A percentile compares a stretch with the other conserved stretches of the same genome.
Evolutionary conservation across 2,888 invertebrate species (phyloP).

Genomic region (Adelphocoris suturalis): DNA sequence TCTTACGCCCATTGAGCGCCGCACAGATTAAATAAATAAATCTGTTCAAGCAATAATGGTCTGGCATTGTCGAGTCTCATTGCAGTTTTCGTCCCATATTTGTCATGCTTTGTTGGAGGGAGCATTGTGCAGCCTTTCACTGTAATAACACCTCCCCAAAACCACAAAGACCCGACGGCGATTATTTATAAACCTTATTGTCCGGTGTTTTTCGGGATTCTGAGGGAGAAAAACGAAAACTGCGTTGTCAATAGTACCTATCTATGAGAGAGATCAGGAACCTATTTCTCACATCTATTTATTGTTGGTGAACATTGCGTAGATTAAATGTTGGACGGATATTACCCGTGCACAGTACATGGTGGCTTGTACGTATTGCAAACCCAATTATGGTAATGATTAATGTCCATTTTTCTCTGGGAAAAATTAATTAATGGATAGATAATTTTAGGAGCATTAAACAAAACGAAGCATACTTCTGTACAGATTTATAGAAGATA

Average conservation of each 20-base stretch:
- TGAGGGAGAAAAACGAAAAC: not conserved
- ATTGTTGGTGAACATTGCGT: not conserved
- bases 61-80: constrained; percentile 73
- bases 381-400: no score
- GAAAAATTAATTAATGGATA: no score
- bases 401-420: no score
- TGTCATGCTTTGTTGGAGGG: constrained; percentile 73
- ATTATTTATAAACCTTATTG: constrained; percentile 72
- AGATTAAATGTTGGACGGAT: no score
- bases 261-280: not conserved
- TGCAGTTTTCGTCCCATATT: constrained; percentile 73
- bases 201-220: constrained; percentile 4
- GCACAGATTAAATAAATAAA: constrained; percentile 73
- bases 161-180: constrained; percentile 69
- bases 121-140: constrained; percentile 71
- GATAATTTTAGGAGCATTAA: no score
- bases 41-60: constrained; percentile 72
- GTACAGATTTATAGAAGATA: no score
- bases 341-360: no score
- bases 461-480: no score
- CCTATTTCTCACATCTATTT: not conserved
- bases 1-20: constrained; percentile 36
- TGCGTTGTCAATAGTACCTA: constrained; percentile 17
- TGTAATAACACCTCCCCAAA: constrained; percentile 69
- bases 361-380: no score